A percentile compares a stretch with the other conserved stretches of the same genome.
Conservation (phyloP, 2,797 vertebrate species). For the Jordanella pulchra region DNA sequence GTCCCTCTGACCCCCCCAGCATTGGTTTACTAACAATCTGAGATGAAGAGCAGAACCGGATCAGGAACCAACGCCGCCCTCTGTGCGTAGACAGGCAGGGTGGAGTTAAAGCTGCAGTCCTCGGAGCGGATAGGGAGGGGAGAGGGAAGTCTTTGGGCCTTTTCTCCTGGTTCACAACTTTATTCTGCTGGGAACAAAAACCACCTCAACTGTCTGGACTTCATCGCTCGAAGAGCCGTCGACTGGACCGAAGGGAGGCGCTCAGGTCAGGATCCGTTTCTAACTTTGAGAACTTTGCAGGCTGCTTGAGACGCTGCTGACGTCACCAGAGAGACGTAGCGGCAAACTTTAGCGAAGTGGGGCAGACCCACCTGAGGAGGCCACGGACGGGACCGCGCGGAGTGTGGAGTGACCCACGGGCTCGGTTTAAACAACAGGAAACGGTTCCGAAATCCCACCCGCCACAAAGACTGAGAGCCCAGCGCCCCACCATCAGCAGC, state of each 20-base stretch:
- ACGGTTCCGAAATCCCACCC: slow-evolving; percentile 4
- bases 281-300: slow-evolving; percentile 61
- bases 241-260: slow-evolving; percentile 34
- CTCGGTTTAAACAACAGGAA: not conserved
- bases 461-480: slow-evolving; percentile 20
- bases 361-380: not conserved
- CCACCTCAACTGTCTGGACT: not conserved
- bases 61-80: slow-evolving; percentile 40
- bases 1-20: not conserved
- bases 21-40: not conserved
- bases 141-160: slow-evolving; percentile 49
- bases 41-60: not conserved
- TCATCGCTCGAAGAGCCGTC: slow-evolving; percentile 7
- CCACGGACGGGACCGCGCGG: not conserved
- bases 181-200: slow-evolving; percentile 15
- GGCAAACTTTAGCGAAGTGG: slow-evolving; percentile 5
- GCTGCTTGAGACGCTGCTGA: slow-evolving; percentile 36
- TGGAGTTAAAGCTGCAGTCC: slow-evolving; percentile 51
- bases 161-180: slow-evolving; percentile 19
- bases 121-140: slow-evolving; percentile 66
- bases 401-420: not conserved
- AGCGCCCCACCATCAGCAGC: not conserved
- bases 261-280: slow-evolving; percentile 56
- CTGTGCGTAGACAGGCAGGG: slow-evolving; percentile 42
- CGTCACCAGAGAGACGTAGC: slow-evolving; percentile 46